Percentiles rank a stretch among this genome's conserved stretches.
These are phyloP conservation scores for Urocyon cinereoargenteus DNA, from an alignment of 2,797 vertebrate genomes.

Conservation along the genomic window DNA sequence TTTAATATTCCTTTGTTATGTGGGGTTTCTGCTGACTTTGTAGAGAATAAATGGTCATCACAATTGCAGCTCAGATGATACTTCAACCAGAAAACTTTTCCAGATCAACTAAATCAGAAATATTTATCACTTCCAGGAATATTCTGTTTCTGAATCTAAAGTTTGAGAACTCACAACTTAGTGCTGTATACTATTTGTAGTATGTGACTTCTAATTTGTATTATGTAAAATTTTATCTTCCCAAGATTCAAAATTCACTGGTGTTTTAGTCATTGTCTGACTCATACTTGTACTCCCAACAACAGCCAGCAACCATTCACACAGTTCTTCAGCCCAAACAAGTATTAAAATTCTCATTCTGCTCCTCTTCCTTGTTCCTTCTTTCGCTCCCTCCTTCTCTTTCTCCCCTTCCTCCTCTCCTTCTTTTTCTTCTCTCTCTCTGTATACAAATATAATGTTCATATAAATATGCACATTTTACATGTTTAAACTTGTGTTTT, in stretches of 20 bases:
- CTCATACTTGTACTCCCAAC: neutral
- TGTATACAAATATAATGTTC: neutral
- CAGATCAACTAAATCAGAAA: neutral
- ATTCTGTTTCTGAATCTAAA: neutral
- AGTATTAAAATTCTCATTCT: neutral
- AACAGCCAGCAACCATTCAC: neutral
- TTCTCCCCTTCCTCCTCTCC: neutral
- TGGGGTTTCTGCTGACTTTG: slow-evolving; percentile 9
- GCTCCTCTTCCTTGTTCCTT: no score
- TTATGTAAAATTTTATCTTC: neutral
- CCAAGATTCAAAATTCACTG: neutral
- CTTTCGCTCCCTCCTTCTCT: neutral
- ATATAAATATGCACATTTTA: neutral
- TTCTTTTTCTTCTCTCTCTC: neutral
- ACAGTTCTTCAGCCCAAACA: neutral
- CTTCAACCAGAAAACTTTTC: slow-evolving; percentile 39
- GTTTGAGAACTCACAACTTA: neutral
- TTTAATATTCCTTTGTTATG: neutral
- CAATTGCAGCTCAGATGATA: neutral
- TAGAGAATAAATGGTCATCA: neutral
- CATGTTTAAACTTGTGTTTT: neutral
- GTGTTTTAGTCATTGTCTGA: neutral
- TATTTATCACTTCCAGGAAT: slow-evolving; percentile 39
- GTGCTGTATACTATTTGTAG: neutral
- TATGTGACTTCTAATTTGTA: neutral